Percentiles rank a stretch among this genome's conserved stretches.
phyloP scores from a whole-genome alignment of 2,113 vertebrate genomes.

The Platichthys flesus region DNA sequence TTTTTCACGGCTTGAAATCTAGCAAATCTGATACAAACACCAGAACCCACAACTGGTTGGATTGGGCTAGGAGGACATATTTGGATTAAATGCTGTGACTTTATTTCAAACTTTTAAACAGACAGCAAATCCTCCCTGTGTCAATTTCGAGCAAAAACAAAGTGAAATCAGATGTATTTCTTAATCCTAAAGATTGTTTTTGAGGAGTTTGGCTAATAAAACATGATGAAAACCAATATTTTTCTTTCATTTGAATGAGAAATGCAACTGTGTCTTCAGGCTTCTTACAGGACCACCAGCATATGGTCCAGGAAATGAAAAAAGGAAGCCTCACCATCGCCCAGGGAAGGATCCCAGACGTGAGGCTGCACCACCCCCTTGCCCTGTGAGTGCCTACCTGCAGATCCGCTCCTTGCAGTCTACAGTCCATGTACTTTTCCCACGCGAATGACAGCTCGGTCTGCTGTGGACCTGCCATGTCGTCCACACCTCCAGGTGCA shows the following conservation, averaged over 20 bases:
- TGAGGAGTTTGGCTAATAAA: background rate
- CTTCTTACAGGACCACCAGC: background rate
- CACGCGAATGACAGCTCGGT: slow-evolving; percentile 79
- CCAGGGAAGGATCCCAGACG: background rate
- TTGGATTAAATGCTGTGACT: background rate
- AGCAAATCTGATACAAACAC: background rate
- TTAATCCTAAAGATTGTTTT: background rate
- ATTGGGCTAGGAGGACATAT: background rate
- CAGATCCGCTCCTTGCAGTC: slow-evolving; percentile 81
- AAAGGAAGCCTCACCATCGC: slow-evolving; percentile 1
- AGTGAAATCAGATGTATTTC: background rate
- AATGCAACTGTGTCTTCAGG: background rate
- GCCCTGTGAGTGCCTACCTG: slow-evolving; percentile 71
- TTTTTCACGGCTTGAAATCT: background rate
- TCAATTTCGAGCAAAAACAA: background rate
- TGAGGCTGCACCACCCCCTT: background rate
- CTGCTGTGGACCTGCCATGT: slow-evolving; percentile 78
- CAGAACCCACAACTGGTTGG: background rate
- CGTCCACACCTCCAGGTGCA: slow-evolving; percentile 42
- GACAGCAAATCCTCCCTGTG: background rate
- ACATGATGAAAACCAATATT: background rate
- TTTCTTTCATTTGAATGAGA: background rate
- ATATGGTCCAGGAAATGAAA: background rate
- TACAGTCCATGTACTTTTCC: slow-evolving; percentile 85
- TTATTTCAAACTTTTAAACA: background rate